Percentiles rank a stretch among this genome's conserved stretches.
These are phyloP conservation scores for Oxytorus armatus DNA, from an alignment of 2,888 invertebrate genomes.

Conservation along the genomic window DNA sequence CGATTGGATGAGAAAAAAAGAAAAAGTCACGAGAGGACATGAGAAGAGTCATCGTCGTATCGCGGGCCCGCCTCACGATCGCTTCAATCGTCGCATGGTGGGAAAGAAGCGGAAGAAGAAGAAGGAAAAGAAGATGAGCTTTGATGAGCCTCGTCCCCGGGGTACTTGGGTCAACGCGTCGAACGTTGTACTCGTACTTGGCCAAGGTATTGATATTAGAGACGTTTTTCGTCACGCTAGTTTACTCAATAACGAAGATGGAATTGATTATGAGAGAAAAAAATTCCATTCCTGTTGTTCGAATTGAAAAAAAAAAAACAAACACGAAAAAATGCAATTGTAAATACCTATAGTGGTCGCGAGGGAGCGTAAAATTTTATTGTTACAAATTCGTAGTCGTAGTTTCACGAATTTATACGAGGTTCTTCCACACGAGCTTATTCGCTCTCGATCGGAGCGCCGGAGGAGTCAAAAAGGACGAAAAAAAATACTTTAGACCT, in stretches of 20 bases:
- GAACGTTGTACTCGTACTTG: constrained; percentile 33
- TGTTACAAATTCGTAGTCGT: constrained; percentile 15
- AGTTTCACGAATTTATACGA: constrained; percentile 57
- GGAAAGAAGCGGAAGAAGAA: constrained; percentile 23
- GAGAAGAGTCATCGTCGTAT: constrained; percentile 65
- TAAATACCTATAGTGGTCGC: constrained; percentile 51
- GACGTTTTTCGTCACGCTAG: too few relatives aligned
- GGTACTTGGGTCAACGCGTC: constrained; percentile 27
- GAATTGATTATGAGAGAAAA: too few relatives aligned
- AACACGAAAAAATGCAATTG: constrained; percentile 41
- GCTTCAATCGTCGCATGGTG: constrained; percentile 32
- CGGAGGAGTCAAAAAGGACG: constrained; percentile 26
- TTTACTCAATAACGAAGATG: too few relatives aligned
- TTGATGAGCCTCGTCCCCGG: constrained; percentile 27
- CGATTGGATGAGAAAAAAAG: background rate
- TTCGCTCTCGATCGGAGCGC: constrained; percentile 29
- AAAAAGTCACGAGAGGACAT: constrained; percentile 30
- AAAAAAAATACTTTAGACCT: constrained; percentile 4
- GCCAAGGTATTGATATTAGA: too few relatives aligned
- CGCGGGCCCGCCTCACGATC: constrained; percentile 66
- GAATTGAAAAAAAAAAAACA: constrained; percentile 56
- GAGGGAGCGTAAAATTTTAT: background rate
- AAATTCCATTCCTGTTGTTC: too few relatives aligned
- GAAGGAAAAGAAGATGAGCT: constrained; percentile 2
- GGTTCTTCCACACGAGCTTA: constrained; percentile 63